Evolutionary conservation across 2,113 vertebrate genomes (phyloP), one percentile per base, ranked within the genome.

Genomic region (Xiphorhynchus elegans): DNA sequence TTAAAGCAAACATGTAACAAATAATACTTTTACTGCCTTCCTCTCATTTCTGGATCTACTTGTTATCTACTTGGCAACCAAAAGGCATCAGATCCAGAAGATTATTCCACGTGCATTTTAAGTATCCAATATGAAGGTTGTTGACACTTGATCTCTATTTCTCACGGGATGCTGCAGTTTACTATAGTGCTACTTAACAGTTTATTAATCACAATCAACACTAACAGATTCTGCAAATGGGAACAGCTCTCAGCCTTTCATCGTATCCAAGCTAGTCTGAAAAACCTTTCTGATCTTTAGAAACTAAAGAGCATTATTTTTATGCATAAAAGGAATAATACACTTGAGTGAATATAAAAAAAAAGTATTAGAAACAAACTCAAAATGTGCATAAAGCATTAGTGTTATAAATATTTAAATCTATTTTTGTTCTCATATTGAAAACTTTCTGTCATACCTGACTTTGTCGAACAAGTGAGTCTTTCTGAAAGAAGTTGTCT

Each of bases 401-500:
- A 56, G 9, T 11, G 5, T 49, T 69, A 74, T 1, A 7, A 84
- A 83, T 5, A 80, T 55, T 68, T 47, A 40, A 40, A 77, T 70
- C 59, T 56, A 64, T 39, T 78, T 67, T 33, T 17, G 39, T 62
- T 58, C 17, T 68, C 8, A 26, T 53, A 29, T 84, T 56, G 70
- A 84, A 73, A 79, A 20, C 31, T 11, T 68, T 13, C 42, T 4
- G 11, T 75, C 96, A 37, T 98, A 99, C 99, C 99, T 99, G 99
- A 97, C 99, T 99, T 95, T 99, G 99, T 76, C 99, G 98, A 67
- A 99, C 98, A 91, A 99, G 87, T 2, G 98, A 97, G 60, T 99
- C 99, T 69, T 98, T 98, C 95, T 99, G 99, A 95, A 99, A 99
- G 21, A 99, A 98, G 75, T 98, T 98, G 95, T 99, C 99, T 91